These are phyloP conservation scores for Dromococcyx pavoninus DNA, from an alignment of 2,797 vertebrate genomes.

Conservation along the genomic window DNA sequence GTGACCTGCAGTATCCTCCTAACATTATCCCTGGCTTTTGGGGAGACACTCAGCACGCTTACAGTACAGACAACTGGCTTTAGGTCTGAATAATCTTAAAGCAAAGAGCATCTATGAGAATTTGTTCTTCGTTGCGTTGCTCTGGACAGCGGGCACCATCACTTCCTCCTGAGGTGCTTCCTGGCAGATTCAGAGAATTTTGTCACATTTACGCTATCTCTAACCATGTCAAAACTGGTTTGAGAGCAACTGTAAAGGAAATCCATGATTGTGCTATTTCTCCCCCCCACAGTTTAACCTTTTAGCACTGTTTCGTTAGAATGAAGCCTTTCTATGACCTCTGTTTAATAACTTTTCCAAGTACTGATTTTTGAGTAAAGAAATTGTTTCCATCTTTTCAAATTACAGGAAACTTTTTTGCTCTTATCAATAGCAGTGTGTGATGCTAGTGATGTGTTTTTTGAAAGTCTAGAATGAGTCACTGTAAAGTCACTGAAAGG, in stretches of 20 bases:
- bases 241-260: slow-evolving; percentile 52
- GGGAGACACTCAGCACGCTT: neutral
- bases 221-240: slow-evolving; percentile 28
- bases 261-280: slow-evolving; percentile 62
- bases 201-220: slow-evolving; percentile 26
- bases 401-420: slow-evolving; percentile 80
- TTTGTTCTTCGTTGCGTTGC: neutral
- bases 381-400: slow-evolving; percentile 74
- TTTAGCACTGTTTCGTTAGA: slow-evolving; percentile 31
- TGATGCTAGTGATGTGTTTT: slow-evolving; percentile 75
- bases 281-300: slow-evolving; percentile 40
- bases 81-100: neutral
- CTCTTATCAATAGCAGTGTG: slow-evolving; percentile 67
- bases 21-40: neutral
- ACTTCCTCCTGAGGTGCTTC: slow-evolving; percentile 43
- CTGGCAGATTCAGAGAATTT: slow-evolving; percentile 60
- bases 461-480: slow-evolving; percentile 81
- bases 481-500: slow-evolving; percentile 78
- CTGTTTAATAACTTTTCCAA: slow-evolving; percentile 63
- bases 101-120: neutral
- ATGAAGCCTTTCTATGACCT: slow-evolving; percentile 59
- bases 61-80: neutral
- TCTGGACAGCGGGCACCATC: slow-evolving; percentile 8
- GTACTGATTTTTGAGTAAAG: slow-evolving; percentile 60
- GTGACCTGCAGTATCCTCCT: neutral